Evolutionary conservation across 2,888 invertebrate species (phyloP).

Genomic region (Caenorhabditis wallacei): DNA sequence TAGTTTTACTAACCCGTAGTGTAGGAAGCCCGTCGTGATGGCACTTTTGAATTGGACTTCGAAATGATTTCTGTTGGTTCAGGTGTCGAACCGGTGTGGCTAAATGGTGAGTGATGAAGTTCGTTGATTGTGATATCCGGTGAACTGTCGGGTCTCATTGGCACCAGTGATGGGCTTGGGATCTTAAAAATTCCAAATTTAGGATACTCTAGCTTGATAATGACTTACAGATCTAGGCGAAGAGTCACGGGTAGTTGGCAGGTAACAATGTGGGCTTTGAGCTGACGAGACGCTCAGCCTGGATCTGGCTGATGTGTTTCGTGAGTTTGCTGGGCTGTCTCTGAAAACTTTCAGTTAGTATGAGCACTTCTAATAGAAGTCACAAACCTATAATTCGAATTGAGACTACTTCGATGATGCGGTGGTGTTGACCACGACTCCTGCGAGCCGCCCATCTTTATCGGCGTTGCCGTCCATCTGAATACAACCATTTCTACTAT

Average conservation of each 20-base stretch:
- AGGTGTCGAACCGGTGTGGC: constrained; percentile 72
- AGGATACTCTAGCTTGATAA: too few species aligned
- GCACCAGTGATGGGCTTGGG: constrained; percentile 70
- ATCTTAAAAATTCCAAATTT: constrained; percentile 38
- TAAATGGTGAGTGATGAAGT: constrained; percentile 66
- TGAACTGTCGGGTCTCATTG: constrained; percentile 65
- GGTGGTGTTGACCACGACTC: constrained; percentile 65
- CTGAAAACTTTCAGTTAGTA: constrained; percentile 38
- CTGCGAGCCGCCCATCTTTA: constrained; percentile 61
- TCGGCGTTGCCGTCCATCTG: constrained; percentile 62
- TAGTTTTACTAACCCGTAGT: constrained; percentile 38
- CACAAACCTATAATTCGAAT: constrained; percentile 66
- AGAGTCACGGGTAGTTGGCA: constrained; percentile 68
- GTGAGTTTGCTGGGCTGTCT: constrained; percentile 68
- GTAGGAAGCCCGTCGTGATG: constrained; percentile 58
- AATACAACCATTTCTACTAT: constrained; percentile 52
- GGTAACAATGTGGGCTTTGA: constrained; percentile 68
- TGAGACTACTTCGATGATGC: constrained; percentile 68
- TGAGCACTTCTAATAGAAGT: background rate
- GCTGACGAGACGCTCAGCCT: constrained; percentile 70
- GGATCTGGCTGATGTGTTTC: constrained; percentile 71
- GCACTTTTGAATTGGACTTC: constrained; percentile 21
- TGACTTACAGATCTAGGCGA: constrained; percentile 71
- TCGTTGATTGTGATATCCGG: constrained; percentile 66
- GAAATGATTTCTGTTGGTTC: constrained; percentile 63